Evolutionary conservation across 2,888 invertebrate genomes (phyloP), one percentile per base, ranked within the genome.

Genomic region (Odontomyia ornata): DNA sequence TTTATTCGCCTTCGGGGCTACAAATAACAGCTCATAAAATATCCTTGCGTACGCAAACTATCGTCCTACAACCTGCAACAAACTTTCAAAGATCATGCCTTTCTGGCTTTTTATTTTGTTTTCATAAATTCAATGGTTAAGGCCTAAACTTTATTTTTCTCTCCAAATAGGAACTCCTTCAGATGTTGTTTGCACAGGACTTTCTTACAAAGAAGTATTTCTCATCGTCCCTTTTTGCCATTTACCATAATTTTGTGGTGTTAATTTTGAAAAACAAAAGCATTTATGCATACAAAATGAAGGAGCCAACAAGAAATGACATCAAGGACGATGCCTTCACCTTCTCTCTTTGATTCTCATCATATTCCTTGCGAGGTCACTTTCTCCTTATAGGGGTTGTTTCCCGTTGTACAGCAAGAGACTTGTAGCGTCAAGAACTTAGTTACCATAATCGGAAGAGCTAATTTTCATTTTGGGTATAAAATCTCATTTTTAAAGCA

Each of bases 381-480:
- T 52, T 52, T 15, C 36, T 36, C 9, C 36, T 36, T 9, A 5
- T 36, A 36, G 36, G 9, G 36, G 9, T 5, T 52, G 15, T 9
- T 52, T 4, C 7, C 52, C 52, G 52, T 52, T 52, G 36, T 36
- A 36, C 13, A 52, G 18, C 52, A 15, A n/a, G 36, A 52, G 13
- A 52, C 52, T 52, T 52, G 52, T 52, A 52, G 9, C 7, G 25
- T 60, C 25, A 27, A 60, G 28, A 46, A 69, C 36, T 47, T 69
- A 69, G 52, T 47, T 21, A 69, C 46, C 47, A 69, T 47, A 23
- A 52, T 69, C 25, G 69, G 69, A n/a, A 69, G 46, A 46, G 52
- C 25, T 47, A 47, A 69, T 69, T 69, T 69, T 46, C 69, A 47
- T 69, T 69, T 69, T 27, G 47, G 47, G 47, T 69, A 2, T n/a